A percentile compares a stretch with the other conserved stretches of the same genome.
Evolutionary conservation across 2,797 vertebrate genomes (phyloP).

Genomic region (Meda fulgida): DNA sequence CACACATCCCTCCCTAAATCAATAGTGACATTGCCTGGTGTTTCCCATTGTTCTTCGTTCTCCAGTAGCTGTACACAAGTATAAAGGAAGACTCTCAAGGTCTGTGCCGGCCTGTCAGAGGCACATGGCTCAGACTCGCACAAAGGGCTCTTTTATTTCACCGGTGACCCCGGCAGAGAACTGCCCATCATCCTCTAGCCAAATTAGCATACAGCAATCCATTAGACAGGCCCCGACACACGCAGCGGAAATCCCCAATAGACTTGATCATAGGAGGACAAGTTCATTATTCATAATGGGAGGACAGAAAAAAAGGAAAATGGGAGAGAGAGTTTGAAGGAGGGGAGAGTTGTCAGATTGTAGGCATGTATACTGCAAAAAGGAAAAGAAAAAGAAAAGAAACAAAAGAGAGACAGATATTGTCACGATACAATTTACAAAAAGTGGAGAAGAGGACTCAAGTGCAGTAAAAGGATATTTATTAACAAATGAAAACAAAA

Average conservation of each 20-base stretch:
- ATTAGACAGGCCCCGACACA: slow-evolving; percentile 57
- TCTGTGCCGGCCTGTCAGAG: slow-evolving; percentile 61
- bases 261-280: slow-evolving; percentile 55
- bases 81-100: slow-evolving; percentile 62
- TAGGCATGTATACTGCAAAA: not conserved
- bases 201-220: slow-evolving; percentile 57
- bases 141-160: slow-evolving; percentile 54
- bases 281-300: slow-evolving; percentile 58
- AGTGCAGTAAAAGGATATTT: no score
- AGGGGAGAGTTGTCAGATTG: slow-evolving; percentile 10
- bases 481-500: no score
- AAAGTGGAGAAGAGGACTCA: no score
- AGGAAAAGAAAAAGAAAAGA: not conserved
- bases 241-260: slow-evolving; percentile 54
- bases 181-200: slow-evolving; percentile 45
- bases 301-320: slow-evolving; percentile 16
- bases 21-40: slow-evolving; percentile 52
- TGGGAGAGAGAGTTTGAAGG: slow-evolving; percentile 13
- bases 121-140: slow-evolving; percentile 48
- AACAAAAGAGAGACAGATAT: not conserved
- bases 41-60: slow-evolving; percentile 43
- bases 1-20: slow-evolving; percentile 45
- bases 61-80: slow-evolving; percentile 42
- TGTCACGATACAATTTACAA: no score
- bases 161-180: slow-evolving; percentile 52